Evolutionary conservation across 2,797 vertebrate genomes (phyloP), one percentile per base, ranked within the genome.

Genomic region (Darevskia mixta): DNA sequence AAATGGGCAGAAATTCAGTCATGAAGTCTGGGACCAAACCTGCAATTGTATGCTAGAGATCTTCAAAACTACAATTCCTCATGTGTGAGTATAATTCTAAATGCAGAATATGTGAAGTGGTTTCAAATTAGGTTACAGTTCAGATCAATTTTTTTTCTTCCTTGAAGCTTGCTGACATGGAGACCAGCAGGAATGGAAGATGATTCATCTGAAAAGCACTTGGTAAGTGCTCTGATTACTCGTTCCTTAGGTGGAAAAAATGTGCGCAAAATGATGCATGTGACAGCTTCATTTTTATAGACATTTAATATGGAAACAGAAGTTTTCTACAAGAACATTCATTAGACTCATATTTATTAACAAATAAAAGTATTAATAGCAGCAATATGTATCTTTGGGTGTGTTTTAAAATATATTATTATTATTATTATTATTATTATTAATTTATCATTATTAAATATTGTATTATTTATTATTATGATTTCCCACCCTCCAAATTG

Each of bases 31-130:
- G 99, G 97, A 97, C 85, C 95, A 98, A 95, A 99, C 98, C 0
- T 99, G 98, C 95, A 97, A 94, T 90, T 99, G 99, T 87, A 99
- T 99, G 98, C 95, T 98, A 94, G 98, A 99, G 95, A 99, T 99
- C 96, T 99, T 99, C 97, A 98, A 98, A 94, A 98, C 97, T 90
- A 99, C 98, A 94, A 98, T 98, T 95, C 99, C 99, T 88, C 98
- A 99, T 18, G 97, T 95, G 98, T 99, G 96, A 97, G 99, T 97
- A 11, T 2, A 82, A 73, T 83, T 77, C 10, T n/a, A 8, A 45
- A 71, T 20, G 29, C 17, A 2, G 10, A 13, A 29, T 71, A 69
- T 76, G 80, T 8, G 8, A 0, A 0, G 11, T 80, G 87, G 55
- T 84, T 87, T 79, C 87, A 20, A 41, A 89, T 67, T 11, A 45